phyloP scores from a whole-genome alignment of 1,140 invertebrate species.

The Dufourea novaeangliae region DNA sequence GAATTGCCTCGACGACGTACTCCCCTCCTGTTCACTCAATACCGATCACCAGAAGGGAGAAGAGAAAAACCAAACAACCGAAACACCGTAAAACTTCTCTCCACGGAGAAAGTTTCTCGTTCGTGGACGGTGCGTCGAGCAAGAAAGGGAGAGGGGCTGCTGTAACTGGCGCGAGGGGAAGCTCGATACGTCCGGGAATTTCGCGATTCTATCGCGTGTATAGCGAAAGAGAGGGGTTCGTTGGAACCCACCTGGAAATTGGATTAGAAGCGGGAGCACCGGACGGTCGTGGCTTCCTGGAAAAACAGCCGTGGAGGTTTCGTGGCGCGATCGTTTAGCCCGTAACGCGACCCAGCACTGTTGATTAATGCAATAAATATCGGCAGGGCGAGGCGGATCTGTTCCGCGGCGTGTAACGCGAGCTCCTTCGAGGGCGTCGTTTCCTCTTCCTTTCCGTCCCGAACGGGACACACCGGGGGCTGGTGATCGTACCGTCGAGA shows the following conservation, averaged over 20 bases:
- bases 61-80: neutral
- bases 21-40: neutral
- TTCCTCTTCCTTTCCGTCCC: neutral
- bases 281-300: conserved; percentile 4
- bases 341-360: neutral
- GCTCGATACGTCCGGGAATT: conserved; percentile 8
- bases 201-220: conserved; percentile 36
- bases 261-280: conserved; percentile 26
- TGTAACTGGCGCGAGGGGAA: neutral
- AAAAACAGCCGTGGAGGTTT: conserved; percentile 22
- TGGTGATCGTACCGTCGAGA: neutral
- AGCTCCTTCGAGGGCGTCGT: neutral
- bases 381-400: no score
- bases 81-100: neutral
- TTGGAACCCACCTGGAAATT: conserved; percentile 35
- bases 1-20: conserved; percentile 25
- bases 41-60: neutral
- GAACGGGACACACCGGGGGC: neutral
- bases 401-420: neutral
- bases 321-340: conserved; percentile 22
- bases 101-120: conserved; percentile 22
- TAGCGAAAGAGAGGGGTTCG: neutral
- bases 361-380: conserved; percentile 27
- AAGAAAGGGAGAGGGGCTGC: neutral
- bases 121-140: conserved; percentile 5